phyloP scores from a whole-genome alignment of 2,113 vertebrate genomes.

The Cercopithecus mona region DNA sequence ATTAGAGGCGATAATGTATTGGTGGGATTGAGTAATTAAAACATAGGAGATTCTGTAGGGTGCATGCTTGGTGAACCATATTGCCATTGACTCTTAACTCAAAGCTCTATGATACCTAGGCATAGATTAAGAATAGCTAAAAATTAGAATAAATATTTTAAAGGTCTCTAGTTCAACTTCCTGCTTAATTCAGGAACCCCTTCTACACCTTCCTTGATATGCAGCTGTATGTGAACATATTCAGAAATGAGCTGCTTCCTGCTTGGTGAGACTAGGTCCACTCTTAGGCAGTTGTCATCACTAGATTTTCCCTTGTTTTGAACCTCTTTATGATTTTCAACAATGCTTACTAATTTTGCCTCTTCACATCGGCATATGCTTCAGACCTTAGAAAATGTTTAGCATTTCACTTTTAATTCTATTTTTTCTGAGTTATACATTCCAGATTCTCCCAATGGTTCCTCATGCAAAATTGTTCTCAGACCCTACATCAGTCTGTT shows the following conservation, averaged over 20 bases:
- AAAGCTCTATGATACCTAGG: not conserved
- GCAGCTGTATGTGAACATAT: not conserved
- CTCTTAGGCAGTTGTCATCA: not conserved
- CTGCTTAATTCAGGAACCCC: not conserved
- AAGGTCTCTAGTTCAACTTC: not conserved
- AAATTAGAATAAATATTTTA: constrained; percentile 1
- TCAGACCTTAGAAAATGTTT: not conserved
- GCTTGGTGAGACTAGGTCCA: not conserved
- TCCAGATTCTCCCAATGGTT: not conserved
- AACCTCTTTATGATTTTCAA: not conserved
- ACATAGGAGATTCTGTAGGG: not conserved
- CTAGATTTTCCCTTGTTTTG: not conserved
- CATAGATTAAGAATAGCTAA: not conserved
- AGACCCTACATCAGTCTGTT: not conserved
- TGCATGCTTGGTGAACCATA: not conserved
- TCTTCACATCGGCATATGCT: not conserved
- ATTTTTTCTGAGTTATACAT: not conserved
- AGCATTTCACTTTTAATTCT: not conserved
- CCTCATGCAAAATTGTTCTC: not conserved
- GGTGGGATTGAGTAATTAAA: not conserved
- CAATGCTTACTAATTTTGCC: not conserved
- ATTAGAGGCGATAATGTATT: not conserved
- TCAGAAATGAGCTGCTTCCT: not conserved
- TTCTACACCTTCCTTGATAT: not conserved
- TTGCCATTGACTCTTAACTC: not conserved